Evolutionary conservation across 2,113 vertebrate genomes (phyloP).

Genomic region (Drymodes brunneopygia): DNA sequence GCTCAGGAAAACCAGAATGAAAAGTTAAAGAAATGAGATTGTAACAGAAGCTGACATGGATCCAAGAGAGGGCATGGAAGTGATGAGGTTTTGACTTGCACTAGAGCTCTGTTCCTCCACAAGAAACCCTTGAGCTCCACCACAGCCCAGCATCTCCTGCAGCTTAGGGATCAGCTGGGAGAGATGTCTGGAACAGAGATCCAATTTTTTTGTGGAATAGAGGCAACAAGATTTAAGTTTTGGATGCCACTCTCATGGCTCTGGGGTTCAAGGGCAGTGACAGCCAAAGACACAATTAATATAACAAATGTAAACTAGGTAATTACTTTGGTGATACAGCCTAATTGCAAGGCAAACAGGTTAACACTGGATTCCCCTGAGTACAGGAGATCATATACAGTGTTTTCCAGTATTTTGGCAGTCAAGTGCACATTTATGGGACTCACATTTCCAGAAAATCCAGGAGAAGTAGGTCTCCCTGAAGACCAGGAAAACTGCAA

Average conservation of each 20-base stretch:
- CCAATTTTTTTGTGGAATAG: background rate
- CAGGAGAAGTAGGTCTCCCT: background rate
- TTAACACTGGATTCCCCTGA: background rate
- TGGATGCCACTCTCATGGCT: background rate
- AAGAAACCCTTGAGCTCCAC: background rate
- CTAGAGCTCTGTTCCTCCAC: accelerated
- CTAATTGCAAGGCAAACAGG: background rate
- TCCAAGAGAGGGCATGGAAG: background rate
- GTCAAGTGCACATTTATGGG: accelerated
- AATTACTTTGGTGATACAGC: background rate
- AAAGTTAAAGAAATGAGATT: background rate
- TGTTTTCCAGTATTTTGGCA: background rate
- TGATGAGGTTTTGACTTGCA: background rate
- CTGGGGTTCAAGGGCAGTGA: background rate
- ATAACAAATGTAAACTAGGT: background rate
- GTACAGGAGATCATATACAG: background rate
- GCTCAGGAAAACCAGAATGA: background rate
- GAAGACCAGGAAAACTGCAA: background rate
- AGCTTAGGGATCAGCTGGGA: background rate
- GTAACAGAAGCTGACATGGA: background rate
- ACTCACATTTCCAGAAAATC: background rate
- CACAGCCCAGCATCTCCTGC: background rate
- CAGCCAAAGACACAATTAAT: background rate
- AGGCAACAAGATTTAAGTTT: background rate
- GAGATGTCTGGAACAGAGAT: background rate